Base-by-base conservation (phyloP, 2,888 invertebrate genomes). In the Dendrolimus pini region DNA sequence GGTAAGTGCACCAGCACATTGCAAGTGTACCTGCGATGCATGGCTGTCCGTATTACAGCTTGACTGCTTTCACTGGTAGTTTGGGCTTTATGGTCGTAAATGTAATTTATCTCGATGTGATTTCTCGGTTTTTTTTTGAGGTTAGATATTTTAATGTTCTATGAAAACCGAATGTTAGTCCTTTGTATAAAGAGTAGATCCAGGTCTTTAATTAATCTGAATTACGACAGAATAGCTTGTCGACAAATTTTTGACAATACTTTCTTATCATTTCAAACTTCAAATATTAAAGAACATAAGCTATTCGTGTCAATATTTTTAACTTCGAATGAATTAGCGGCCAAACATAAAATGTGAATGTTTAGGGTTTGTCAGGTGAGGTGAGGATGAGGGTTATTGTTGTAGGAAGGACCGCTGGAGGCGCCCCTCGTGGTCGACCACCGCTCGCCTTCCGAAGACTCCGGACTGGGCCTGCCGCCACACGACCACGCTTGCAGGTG, bases 381-480 rank as follows among this genome's bases (percentile, higher is more conserved):
- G 83, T 89, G 82, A 86, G 86, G 85, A 79, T 85, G 78, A 89
- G 92, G 92, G 91, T 90, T 85, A 88, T 89, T 92, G 90, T 88
- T 88, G 83, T 92, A 89, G 84, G 90, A 92, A 85, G 91, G 83
- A 82, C 86, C 88, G 77, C 85, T 83, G 78, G 89, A 85, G 83
- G 91, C 81, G 83, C 88, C 89, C 82, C 93, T 91, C 89, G 92
- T 78, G 85, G 94, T 94, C 82, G 94, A 94, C 82, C 94, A 94
- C 90, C 94, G 95, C 83, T 96, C 96, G 79, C 97, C 97, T 72
- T 97, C 97, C 85, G 97, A 97, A 92, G 97, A 97, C 94, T 97
- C 97, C 89, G 97, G 97, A 82, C 94, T 98, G 85, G 97, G 97
- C 86, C 94, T 97, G 91, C 96, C 95, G 83, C 92, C 94, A 84